A percentile compares a stretch with the other conserved stretches of the same genome.
Conservation (phyloP, 2,113 vertebrate species). For the Brachyistius frenatus region DNA sequence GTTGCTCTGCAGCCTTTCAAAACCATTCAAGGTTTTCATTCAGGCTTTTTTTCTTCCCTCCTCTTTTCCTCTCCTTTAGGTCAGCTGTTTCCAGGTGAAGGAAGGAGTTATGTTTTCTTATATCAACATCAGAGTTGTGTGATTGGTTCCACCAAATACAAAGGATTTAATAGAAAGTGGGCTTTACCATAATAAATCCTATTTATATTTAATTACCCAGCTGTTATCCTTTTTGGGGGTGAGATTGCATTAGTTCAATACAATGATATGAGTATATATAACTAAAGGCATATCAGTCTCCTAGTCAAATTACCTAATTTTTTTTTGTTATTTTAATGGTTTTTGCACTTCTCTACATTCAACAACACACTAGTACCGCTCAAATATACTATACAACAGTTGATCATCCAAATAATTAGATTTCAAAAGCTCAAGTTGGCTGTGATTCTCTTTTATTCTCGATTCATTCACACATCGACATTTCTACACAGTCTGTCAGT, state of each 20-base stretch:
- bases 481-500: slow-evolving; percentile 29
- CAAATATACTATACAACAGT: not conserved
- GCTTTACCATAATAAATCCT: slow-evolving; percentile 23
- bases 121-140: slow-evolving; percentile 12
- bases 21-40: not conserved
- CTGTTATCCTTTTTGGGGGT: not conserved
- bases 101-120: slow-evolving; percentile 15
- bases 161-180: slow-evolving; percentile 21
- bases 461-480: slow-evolving; percentile 32
- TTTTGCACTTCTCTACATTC: slow-evolving; percentile 4
- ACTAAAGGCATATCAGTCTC: not conserved
- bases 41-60: not conserved
- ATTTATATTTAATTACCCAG: slow-evolving; percentile 18
- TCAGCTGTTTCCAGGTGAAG: slow-evolving; percentile 14
- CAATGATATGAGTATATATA: slow-evolving; percentile 16
- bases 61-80: not conserved
- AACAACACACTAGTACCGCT: not conserved
- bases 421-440: slow-evolving; percentile 23
- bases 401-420: slow-evolving; percentile 28
- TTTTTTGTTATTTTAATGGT: slow-evolving; percentile 6
- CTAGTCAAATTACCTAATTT: not conserved
- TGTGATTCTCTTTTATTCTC: slow-evolving; percentile 21
- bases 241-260: slow-evolving; percentile 17
- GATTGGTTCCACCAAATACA: slow-evolving; percentile 13
- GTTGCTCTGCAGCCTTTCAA: slow-evolving; percentile 7